Percentiles rank a stretch among this genome's conserved stretches.
Evolutionary conservation across 2,888 invertebrate genomes (phyloP).

Genomic region (Melipona beecheii): DNA sequence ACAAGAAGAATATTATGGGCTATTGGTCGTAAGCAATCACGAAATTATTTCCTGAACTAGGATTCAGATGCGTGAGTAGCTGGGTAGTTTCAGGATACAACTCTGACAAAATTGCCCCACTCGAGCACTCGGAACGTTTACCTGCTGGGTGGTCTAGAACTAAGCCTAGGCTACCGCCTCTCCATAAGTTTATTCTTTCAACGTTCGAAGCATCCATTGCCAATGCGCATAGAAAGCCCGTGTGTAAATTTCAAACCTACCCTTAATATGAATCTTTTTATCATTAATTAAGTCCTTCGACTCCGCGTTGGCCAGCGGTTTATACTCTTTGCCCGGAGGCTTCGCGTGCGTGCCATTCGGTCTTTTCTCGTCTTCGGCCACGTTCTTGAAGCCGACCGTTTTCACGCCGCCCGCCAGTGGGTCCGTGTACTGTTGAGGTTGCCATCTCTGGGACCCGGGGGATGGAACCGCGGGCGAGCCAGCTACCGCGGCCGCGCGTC

Average conservation of each 20-base stretch:
- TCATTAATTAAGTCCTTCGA: slow-evolving; percentile 77
- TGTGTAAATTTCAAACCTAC: slow-evolving; percentile 57
- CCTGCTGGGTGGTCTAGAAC: too few relatives aligned
- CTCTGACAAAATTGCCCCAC: too few relatives aligned
- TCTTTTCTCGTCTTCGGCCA: slow-evolving; percentile 79
- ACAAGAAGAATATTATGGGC: too few relatives aligned
- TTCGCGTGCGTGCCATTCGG: slow-evolving; percentile 82
- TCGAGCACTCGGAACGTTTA: too few relatives aligned
- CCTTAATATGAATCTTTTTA: slow-evolving; percentile 80
- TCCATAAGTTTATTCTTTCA: too few relatives aligned
- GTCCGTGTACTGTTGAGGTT: slow-evolving; percentile 76
- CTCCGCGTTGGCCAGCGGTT: slow-evolving; percentile 78
- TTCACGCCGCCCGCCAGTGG: slow-evolving; percentile 72
- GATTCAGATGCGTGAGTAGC: too few relatives aligned
- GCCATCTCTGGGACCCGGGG: slow-evolving; percentile 78
- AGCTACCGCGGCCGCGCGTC: slow-evolving; percentile 66
- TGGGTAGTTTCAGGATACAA: too few relatives aligned
- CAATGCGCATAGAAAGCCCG: too few relatives aligned
- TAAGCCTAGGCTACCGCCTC: too few relatives aligned
- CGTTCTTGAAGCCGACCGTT: slow-evolving; percentile 79
- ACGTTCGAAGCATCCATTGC: too few relatives aligned
- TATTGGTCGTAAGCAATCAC: too few relatives aligned
- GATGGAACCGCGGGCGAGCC: slow-evolving; percentile 51
- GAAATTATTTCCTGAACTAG: too few relatives aligned
- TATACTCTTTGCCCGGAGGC: slow-evolving; percentile 80